A percentile compares a stretch with the other conserved stretches of the same genome.
Evolutionary conservation across 2,888 invertebrate species (phyloP).

Genomic region (Listrodromus nycthemerus): DNA sequence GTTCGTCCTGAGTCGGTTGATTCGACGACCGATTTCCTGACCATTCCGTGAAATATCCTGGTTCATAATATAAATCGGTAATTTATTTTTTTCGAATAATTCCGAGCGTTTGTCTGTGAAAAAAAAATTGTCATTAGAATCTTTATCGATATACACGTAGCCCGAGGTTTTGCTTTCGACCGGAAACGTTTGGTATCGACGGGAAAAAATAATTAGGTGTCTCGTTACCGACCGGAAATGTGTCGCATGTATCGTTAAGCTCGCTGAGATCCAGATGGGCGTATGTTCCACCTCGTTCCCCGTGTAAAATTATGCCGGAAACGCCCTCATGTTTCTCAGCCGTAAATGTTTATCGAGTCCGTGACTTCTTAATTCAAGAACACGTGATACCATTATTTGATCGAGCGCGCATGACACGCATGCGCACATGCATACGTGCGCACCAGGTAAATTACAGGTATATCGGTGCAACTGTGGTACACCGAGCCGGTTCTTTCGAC

Average conservation of each 20-base stretch:
- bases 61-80: not conserved
- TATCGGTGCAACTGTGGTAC: slow-evolving; percentile 44
- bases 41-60: too few species aligned
- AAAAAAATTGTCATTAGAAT: not conserved
- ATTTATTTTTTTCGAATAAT: not conserved
- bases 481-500: slow-evolving; percentile 61
- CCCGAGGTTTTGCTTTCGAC: not conserved
- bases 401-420: slow-evolving; percentile 3
- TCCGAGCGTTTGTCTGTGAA: not conserved
- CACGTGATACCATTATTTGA: not conserved
- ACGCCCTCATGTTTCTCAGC: not conserved
- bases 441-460: slow-evolving; percentile 10
- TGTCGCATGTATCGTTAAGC: not conserved
- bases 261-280: not conserved
- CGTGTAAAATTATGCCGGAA: slow-evolving; percentile 1
- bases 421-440: not conserved
- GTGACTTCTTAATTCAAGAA: not conserved
- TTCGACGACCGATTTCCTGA: not conserved
- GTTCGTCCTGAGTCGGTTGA: not conserved
- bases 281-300: not conserved
- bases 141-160: not conserved
- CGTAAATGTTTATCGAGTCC: not conserved
- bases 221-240: not conserved
- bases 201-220: too few species aligned
- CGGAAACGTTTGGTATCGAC: too few species aligned